phyloP scores from a whole-genome alignment of 2,797 vertebrate species.

The Onychomys leucogaster region DNA sequence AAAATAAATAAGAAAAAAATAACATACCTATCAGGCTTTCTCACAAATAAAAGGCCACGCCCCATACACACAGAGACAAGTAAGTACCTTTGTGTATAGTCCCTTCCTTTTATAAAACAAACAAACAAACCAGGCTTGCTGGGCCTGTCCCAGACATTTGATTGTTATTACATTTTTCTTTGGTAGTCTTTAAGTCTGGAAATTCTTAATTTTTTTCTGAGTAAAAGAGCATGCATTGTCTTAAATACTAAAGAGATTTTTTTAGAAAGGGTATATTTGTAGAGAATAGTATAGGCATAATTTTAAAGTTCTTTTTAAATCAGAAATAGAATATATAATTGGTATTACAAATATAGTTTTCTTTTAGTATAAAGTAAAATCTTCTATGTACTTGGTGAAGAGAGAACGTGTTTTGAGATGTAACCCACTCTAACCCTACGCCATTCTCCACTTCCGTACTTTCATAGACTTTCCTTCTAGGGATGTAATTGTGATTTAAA shows the following conservation, averaged over 20 bases:
- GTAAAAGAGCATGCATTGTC: slow-evolving; percentile 35
- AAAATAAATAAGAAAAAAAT: slow-evolving; percentile 51
- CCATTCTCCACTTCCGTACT: neutral
- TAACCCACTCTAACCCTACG: neutral
- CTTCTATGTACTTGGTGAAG: neutral
- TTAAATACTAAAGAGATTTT: neutral
- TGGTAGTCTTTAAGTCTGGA: slow-evolving; percentile 27
- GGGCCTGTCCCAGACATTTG: neutral
- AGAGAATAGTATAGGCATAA: slow-evolving; percentile 8
- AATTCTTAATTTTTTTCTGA: slow-evolving; percentile 56
- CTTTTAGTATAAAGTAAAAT: neutral
- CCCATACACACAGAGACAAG: neutral
- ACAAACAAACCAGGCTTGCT: neutral
- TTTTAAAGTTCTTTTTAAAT: neutral
- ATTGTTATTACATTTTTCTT: slow-evolving; percentile 22
- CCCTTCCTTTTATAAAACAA: slow-evolving; percentile 37
- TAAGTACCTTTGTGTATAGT: slow-evolving; percentile 43
- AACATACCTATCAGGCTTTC: slow-evolving; percentile 15
- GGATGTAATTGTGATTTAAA: slow-evolving; percentile 59
- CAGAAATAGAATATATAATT: neutral
- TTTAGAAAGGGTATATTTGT: neutral
- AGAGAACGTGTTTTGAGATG: neutral
- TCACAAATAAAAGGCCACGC: neutral
- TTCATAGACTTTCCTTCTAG: slow-evolving; percentile 48
- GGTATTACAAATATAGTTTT: neutral